Base-by-base conservation (phyloP, 2,888 invertebrate genomes). In the Parnassius mnemosyne region DNA sequence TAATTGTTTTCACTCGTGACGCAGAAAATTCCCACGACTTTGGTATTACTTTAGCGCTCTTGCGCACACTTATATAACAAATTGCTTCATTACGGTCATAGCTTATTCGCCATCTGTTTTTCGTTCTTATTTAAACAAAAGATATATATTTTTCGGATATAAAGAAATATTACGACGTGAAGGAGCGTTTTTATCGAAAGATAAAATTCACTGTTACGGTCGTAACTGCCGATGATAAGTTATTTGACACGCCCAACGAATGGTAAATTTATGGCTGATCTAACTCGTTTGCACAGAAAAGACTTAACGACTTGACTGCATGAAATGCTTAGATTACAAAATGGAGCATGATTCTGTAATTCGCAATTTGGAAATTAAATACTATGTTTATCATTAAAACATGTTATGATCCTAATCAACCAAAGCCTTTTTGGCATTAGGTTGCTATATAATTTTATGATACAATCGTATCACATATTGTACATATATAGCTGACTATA, bases 221-320 rank as follows among this genome's bases (percentile, higher is more conserved):
- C 80, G 75, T 83, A 84, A 83, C 82, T 82, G 81, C 84, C 83
- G 80, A 84, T 86, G 85, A 85, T 87, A 86, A 86, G 83, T 85
- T 86, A 84, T 84, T 84, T 82, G 79, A 75, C 77, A 78, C 81
- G 78, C 83, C 84, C 83, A 85, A 86, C 82, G 79, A 71, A 73
- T 25, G 71, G 71, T 70, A 74, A 83, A 86, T 86, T 86, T 87
- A 86, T 85, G 83, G 85, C 78, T 80, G 82, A 85, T 81, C 86
- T 84, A 84, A 85, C 85, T 83, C 84, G 81, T 84, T 85, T 83
- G 78, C 81, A 78, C 76, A 13, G 11, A 55, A 58, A 54, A 11
- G 53, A 61, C 20, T 59, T 47, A 34, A n/a, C 16, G 3, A 11
- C 20, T 3, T 20, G 44, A 13, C 5, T 59, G 44, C 44, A 46